A percentile compares a stretch with the other conserved stretches of the same genome.
These are phyloP conservation scores for Augiades crinisus DNA, from an alignment of 2,888 invertebrate species.

Conservation along the genomic window DNA sequence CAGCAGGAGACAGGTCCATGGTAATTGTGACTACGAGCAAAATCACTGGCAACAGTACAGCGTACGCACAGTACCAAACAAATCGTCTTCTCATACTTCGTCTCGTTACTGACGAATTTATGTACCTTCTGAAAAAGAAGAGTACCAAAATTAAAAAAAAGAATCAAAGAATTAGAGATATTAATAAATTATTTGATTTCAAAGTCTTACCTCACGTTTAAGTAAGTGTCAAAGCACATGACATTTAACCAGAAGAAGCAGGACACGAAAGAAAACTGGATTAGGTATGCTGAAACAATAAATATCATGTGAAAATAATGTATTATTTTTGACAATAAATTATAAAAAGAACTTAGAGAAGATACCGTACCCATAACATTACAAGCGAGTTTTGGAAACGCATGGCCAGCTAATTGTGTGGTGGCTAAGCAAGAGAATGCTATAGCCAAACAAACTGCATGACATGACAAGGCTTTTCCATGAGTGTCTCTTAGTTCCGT, in stretches of 20 bases:
- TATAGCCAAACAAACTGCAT: constrained; percentile 76
- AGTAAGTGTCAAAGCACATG: constrained; percentile 85
- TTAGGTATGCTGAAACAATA: constrained; percentile 82
- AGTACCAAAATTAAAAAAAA: not conserved
- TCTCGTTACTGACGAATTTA: constrained; percentile 61
- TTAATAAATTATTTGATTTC: not conserved
- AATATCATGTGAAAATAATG: not conserved
- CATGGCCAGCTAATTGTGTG: constrained; percentile 76
- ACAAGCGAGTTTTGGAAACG: constrained; percentile 69
- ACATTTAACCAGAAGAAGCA: constrained; percentile 86
- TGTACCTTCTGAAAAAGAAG: constrained; percentile 54
- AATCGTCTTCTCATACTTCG: constrained; percentile 73
- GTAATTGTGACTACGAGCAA: constrained; percentile 78
- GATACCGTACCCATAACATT: constrained; percentile 75
- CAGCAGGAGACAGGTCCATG: constrained; percentile 82
- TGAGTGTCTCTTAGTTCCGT: constrained; percentile 79
- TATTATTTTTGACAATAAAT: not conserved
- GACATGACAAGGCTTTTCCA: constrained; percentile 80
- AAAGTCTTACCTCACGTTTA: constrained; percentile 74
- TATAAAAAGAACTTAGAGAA: too few species aligned
- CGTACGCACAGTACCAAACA: constrained; percentile 82
- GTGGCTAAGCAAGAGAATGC: constrained; percentile 79
- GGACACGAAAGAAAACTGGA: constrained; percentile 84
- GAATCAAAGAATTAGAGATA: not conserved
- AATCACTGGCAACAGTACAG: constrained; percentile 75